Evolutionary conservation across 2,888 invertebrate genomes (phyloP).

Genomic region (Trachelus iudaicus): DNA sequence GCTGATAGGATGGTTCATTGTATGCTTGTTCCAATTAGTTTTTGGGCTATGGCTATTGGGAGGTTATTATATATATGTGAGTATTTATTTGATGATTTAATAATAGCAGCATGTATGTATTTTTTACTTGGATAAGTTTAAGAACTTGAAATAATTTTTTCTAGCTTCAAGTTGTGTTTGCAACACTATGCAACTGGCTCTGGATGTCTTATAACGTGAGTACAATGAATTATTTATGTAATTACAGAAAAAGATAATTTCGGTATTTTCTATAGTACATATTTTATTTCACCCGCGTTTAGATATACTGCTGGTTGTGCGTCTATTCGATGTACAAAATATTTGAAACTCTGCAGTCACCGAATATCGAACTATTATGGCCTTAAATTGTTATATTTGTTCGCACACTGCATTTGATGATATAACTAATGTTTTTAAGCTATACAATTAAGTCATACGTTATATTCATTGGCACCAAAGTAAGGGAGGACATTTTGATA

Average conservation of each 20-base stretch:
- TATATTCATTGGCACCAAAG: conserved; percentile 39
- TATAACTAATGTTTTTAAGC: neutral
- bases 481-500: conserved; percentile 23
- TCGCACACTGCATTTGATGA: neutral
- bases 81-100: conserved; percentile 53
- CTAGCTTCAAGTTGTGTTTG: conserved; percentile 83
- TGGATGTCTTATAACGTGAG: conserved; percentile 91
- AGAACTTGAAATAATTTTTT: conserved; percentile 46
- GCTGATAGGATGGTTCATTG: conserved; percentile 76
- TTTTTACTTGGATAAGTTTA: neutral
- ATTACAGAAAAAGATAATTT: neutral
- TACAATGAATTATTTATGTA: conserved; percentile 35
- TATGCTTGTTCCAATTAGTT: conserved; percentile 79
- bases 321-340: conserved; percentile 88
- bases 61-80: conserved; percentile 92
- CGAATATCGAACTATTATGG: conserved; percentile 85
- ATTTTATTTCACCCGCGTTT: conserved; percentile 45
- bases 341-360: conserved; percentile 83
- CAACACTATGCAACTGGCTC: conserved; percentile 79
- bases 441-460: conserved; percentile 12
- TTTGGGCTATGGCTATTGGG: conserved; percentile 89
- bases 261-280: neutral
- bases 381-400: conserved; percentile 62
- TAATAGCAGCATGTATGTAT: neutral
- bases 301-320: conserved; percentile 90